These are phyloP conservation scores for Xenopus laevis DNA, from an alignment of 2,113 vertebrate species.

Conservation along the genomic window DNA sequence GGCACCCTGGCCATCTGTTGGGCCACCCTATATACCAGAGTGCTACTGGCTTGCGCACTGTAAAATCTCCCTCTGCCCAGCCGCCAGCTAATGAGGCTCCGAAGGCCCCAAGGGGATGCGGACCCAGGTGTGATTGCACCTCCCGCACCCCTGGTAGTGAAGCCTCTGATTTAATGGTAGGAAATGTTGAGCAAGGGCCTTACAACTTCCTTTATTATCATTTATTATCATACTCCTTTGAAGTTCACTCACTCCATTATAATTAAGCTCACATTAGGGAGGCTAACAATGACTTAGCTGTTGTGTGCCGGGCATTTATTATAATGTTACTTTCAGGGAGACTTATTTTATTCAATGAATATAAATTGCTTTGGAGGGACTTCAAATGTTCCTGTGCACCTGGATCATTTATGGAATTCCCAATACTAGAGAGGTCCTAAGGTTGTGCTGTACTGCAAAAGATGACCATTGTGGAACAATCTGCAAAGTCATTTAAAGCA, in stretches of 20 bases:
- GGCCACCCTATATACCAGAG: too few species aligned
- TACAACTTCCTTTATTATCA: too few species aligned
- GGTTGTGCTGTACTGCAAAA: neutral
- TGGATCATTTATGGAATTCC: conserved; percentile 2
- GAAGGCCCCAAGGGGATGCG: too few species aligned
- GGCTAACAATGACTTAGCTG: conserved; percentile 31
- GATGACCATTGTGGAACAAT: too few species aligned
- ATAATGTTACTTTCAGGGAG: conserved; percentile 32
- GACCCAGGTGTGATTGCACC: too few species aligned
- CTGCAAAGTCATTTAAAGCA: too few species aligned
- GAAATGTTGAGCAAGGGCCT: neutral
- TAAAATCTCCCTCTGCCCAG: too few species aligned
- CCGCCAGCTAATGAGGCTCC: too few species aligned
- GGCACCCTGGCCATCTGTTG: too few species aligned
- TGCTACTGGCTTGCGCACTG: too few species aligned
- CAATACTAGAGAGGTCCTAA: neutral
- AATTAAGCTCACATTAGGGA: conserved; percentile 32
- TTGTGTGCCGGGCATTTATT: conserved; percentile 21
- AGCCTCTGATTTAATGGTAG: too few species aligned
- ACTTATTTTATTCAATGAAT: conserved; percentile 26
- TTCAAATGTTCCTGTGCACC: conserved; percentile 22
- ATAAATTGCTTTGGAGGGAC: conserved; percentile 30
- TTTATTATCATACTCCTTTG: conserved; percentile 4
- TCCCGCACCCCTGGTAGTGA: too few species aligned
- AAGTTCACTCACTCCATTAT: conserved; percentile 17